Conservation (phyloP, 2,888 invertebrate genomes). For the Eutolmus rufibarbis region DNA sequence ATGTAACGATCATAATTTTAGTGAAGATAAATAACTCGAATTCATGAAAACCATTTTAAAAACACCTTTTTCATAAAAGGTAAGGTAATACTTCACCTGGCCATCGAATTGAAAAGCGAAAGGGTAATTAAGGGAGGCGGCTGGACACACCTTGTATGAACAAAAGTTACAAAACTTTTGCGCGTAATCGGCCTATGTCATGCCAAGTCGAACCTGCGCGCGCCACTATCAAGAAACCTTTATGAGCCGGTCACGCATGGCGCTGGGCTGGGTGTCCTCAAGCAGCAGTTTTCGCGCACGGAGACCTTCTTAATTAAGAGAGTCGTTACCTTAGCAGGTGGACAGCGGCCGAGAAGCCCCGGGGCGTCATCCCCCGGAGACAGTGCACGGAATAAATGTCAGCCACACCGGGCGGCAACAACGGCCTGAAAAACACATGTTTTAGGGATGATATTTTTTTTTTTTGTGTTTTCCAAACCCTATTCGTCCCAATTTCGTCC, state of each 20-base stretch:
- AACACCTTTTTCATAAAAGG: neutral
- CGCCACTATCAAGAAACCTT: neutral
- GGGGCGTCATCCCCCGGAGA: neutral
- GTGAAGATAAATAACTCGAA: neutral
- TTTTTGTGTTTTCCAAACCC: neutral
- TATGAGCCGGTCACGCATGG: neutral
- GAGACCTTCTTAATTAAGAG: neutral
- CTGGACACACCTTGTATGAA: neutral
- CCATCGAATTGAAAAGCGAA: neutral
- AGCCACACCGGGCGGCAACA: neutral
- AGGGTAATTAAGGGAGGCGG: neutral
- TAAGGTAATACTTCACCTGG: neutral
- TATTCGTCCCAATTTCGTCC: conserved; percentile 6
- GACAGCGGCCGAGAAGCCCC: neutral
- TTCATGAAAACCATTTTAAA: neutral
- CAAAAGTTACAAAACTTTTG: neutral
- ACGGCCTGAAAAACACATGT: conserved; percentile 5
- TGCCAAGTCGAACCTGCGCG: neutral
- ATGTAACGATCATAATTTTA: too few species aligned
- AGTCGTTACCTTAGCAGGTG: neutral
- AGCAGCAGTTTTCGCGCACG: neutral
- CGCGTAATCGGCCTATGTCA: neutral
- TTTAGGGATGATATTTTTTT: neutral
- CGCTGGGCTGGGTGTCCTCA: neutral
- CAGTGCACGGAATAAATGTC: conserved; percentile 9